Evolutionary conservation across 2,113 vertebrate genomes (phyloP), one percentile per base, ranked within the genome.

Genomic region (Anolis carolinensis): DNA sequence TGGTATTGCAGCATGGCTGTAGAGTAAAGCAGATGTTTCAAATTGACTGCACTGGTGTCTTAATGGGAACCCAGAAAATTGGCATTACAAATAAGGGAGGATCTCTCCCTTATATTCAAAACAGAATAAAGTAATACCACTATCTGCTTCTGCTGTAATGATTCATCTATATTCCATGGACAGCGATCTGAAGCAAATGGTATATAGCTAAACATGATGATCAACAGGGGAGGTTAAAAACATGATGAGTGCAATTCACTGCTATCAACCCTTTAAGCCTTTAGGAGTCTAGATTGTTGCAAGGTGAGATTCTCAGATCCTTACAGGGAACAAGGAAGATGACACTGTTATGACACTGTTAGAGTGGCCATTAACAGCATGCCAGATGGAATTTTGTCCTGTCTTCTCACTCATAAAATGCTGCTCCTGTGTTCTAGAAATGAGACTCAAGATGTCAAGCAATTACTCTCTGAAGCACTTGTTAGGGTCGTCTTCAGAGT

Each of bases 301-400:
- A 90, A 93, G 92, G 91, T 95, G 91, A 94, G 89, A 87, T 76
- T 92, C 91, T 94, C 89, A 62, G 84, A 93, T 93, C 44, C 92
- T 94, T 88, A 89, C 88, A 90, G 67, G 52, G 87, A 32, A 76
- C 63, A 75, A 87, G 87, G 87, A 87, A 92, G 85, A 92, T 95
- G 95, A 95, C 95, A 95, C 92, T 91, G 87, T 88, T 90, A 84
- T 91, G 90, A 92, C 87, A 82, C 79, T 86, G 86, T 83, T 90
- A 89, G 86, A 92, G 87, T 92, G 91, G 91, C 94, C 93, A 95
- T 95, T 95, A 95, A 91, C 95, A 94, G 92, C 91, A 93, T 95
- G 93, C 93, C 95, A 95, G 89, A 94, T 94, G 93, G 92, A 95
- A 95, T 95, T 95, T 93, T 88, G 70, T 93, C 93, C 94, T 93